Percentiles rank a stretch among this genome's conserved stretches.
Conservation (phyloP, 2,888 invertebrate species). For the Luperina nickerlii region DNA sequence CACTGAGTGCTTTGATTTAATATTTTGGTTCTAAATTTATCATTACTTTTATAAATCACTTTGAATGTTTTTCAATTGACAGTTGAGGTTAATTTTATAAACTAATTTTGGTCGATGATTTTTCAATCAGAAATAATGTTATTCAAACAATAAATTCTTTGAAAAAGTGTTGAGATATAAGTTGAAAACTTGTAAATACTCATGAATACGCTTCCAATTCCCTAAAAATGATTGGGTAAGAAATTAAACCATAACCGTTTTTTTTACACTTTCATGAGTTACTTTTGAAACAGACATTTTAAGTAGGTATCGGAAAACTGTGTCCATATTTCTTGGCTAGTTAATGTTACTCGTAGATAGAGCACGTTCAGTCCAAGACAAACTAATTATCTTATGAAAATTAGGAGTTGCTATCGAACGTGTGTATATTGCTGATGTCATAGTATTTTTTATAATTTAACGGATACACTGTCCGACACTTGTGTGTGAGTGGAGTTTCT, state of each 20-base stretch:
- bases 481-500: too few relatives aligned
- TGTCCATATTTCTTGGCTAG: constrained; percentile 9
- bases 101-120: neutral
- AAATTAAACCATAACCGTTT: neutral
- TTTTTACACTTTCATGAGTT: neutral
- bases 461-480: too few relatives aligned
- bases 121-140: neutral
- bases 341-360: neutral
- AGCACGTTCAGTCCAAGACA: constrained; percentile 13
- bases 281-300: constrained; percentile 5
- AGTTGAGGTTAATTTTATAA: neutral
- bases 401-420: neutral
- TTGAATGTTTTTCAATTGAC: neutral
- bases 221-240: neutral
- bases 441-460: neutral
- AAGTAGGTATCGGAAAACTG: neutral
- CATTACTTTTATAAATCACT: neutral
- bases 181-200: neutral
- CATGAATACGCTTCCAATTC: neutral
- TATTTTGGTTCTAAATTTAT: neutral
- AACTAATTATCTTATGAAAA: constrained; percentile 11
- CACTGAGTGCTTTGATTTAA: too few relatives aligned
- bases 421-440: neutral
- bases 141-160: neutral
- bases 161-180: neutral